Percentiles rank a stretch among this genome's conserved stretches.
Evolutionary conservation across 2,797 vertebrate species (phyloP).

Genomic region (Sarcophilus harrisii): DNA sequence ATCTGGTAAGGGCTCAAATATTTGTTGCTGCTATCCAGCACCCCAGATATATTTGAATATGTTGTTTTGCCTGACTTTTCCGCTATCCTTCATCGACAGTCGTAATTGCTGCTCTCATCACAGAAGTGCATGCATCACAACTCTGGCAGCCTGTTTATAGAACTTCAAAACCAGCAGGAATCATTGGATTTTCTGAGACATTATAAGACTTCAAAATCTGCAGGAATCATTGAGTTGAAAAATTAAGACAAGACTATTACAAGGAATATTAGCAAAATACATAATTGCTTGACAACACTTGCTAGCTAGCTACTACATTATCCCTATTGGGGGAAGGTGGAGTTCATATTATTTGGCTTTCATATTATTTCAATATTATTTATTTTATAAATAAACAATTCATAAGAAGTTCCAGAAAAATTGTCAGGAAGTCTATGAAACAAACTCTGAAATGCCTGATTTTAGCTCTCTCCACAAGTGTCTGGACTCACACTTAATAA

Average conservation of each 20-base stretch:
- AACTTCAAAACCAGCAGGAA: too few relatives aligned
- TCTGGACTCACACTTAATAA: not conserved
- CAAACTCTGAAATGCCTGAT: not conserved
- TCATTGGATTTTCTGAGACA: too few relatives aligned
- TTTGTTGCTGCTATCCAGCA: slow-evolving; percentile 22
- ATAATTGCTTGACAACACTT: not conserved
- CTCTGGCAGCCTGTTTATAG: slow-evolving; percentile 1
- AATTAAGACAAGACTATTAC: too few relatives aligned
- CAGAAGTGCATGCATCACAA: not conserved
- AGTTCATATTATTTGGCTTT: slow-evolving; percentile 26
- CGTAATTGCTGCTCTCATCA: not conserved
- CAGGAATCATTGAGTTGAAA: too few relatives aligned
- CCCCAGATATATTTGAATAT: not conserved
- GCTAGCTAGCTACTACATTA: slow-evolving; percentile 4
- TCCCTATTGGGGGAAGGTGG: not conserved
- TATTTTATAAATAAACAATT: not conserved
- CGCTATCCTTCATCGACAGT: not conserved
- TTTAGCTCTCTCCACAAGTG: not conserved
- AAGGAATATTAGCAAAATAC: slow-evolving; percentile 43
- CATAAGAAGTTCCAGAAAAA: not conserved
- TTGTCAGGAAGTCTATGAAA: slow-evolving; percentile 10
- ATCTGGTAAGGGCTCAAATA: slow-evolving; percentile 4
- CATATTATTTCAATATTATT: not conserved
- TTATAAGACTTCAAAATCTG: too few relatives aligned
- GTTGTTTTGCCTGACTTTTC: not conserved